Conservation (phyloP, 2,113 vertebrate species). For the Pteronura brasiliensis region DNA sequence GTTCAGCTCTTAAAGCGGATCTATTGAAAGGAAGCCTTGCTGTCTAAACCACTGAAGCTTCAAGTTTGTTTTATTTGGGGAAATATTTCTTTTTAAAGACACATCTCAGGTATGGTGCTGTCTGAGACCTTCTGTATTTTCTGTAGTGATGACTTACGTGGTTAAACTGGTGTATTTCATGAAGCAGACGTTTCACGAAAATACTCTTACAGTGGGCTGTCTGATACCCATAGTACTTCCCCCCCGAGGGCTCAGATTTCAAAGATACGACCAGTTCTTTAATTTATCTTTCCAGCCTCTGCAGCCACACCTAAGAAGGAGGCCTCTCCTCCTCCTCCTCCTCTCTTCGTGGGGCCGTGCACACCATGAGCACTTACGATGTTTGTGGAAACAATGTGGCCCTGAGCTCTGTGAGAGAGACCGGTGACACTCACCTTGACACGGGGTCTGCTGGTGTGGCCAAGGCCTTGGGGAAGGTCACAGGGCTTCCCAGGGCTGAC, state of each 20-base stretch:
- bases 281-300: background rate
- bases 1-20: background rate
- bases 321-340: background rate
- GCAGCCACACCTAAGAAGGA: background rate
- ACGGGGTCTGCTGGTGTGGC: fast-evolving
- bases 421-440: background rate
- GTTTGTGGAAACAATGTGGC: background rate
- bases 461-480: background rate
- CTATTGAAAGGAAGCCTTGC: background rate
- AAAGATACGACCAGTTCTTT: background rate
- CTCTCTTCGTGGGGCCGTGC: background rate
- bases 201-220: background rate
- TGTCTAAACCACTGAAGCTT: background rate
- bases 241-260: background rate
- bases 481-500: background rate
- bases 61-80: background rate
- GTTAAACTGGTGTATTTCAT: background rate
- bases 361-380: background rate
- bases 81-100: slow-evolving; percentile 15
- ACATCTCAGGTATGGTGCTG: background rate
- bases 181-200: background rate
- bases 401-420: too few species aligned
- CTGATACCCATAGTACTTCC: too few species aligned
- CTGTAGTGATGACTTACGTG: background rate
- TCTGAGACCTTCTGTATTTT: background rate